Base-by-base conservation (phyloP, 1,140 invertebrate species). In the Cryptotermes secundus region DNA sequence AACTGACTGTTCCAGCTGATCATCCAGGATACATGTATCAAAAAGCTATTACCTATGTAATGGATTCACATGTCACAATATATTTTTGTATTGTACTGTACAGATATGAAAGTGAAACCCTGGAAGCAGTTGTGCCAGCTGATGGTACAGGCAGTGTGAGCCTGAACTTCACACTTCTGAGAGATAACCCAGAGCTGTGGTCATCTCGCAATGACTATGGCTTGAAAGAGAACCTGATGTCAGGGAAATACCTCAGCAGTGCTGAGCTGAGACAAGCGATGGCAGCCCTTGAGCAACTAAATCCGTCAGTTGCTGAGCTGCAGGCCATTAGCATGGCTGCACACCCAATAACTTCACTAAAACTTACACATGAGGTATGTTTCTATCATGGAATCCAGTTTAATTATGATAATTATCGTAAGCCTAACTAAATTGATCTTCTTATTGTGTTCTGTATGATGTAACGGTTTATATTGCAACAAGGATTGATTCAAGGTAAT, bases 101-200 rank as follows among this genome's bases (percentile, higher is more conserved):
- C 87, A 95, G 95, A 53, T 96, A 95, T 88, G 93, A 94, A 84
- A 90, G 91, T 53, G 87, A 93, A 34, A 94, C 92, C 0, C 90
- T 92, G 84, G 90, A 89, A 85, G 90, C 96, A 19, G 91, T 89
- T 2, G 93, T 98, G 3, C 93, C 94, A 3, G 86, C 88, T 65
- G 87, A 88, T 45, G n/a, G n/a, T 10, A 87, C 88, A 19, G 93
- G 92, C 22, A 92, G 93, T 31, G 89, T 92, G 53, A 91, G 90
- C 72, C 87, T 96, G 34, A 97, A 98, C 89, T 96, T 98, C 86
- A 96, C 94, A 0, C 90, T 99, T 26, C 93, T 95, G 91, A 91
- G 93, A 80, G 93, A 95, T 87, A 93, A 96, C 88, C 92, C 94
- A 0, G 89, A 93, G 83, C 93, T 94, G 86, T 98, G 97, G 97